Percentiles rank a stretch among this genome's conserved stretches.
phyloP scores from a whole-genome alignment of 2,888 invertebrate genomes.

The Andrena minutula region DNA sequence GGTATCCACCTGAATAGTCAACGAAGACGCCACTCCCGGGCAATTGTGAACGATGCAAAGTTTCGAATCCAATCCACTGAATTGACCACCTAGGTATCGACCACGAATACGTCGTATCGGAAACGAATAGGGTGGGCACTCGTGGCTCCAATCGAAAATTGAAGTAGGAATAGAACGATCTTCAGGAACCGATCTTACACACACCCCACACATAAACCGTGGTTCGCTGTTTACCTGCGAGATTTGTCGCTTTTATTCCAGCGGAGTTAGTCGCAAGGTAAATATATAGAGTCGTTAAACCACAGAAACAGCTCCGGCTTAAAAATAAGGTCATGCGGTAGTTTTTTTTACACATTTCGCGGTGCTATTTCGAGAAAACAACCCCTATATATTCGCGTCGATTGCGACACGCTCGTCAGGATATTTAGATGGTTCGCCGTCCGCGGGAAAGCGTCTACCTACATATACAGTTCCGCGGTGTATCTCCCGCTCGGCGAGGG shows the following conservation, averaged over 20 bases:
- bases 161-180: background rate
- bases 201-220: background rate
- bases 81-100: background rate
- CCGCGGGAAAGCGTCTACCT: background rate
- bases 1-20: background rate
- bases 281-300: background rate
- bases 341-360: background rate
- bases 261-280: background rate
- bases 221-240: background rate
- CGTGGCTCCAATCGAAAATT: background rate
- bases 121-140: background rate
- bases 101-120: background rate
- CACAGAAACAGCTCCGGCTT: background rate
- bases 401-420: background rate
- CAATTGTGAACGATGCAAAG: conserved; percentile 2
- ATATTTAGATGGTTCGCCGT: background rate
- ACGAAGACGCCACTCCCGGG: background rate
- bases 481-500: background rate
- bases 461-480: background rate
- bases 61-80: conserved; percentile 5
- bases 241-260: background rate
- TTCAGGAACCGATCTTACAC: background rate
- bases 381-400: background rate
- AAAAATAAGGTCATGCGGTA: conserved; percentile 12
- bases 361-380: background rate